phyloP scores from a whole-genome alignment of 2,888 invertebrate species.

The Erpobdella octoculata region DNA sequence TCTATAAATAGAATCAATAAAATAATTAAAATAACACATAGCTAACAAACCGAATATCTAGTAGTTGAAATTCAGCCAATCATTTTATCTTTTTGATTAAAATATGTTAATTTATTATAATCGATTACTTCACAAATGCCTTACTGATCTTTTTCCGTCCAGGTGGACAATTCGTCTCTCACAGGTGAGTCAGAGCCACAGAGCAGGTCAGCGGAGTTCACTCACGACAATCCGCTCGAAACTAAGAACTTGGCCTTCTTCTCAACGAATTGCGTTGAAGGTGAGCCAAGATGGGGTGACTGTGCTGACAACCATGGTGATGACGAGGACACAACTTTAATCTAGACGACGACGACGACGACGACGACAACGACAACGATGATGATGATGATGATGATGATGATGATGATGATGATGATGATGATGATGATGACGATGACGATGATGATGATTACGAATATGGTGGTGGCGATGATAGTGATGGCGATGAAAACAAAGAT shows the following conservation, averaged over 20 bases:
- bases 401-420: conserved; percentile 12
- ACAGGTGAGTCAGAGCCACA: conserved; percentile 72
- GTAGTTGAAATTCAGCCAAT: background rate
- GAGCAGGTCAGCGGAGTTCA: conserved; percentile 60
- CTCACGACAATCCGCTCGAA: conserved; percentile 66
- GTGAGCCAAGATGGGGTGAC: conserved; percentile 45
- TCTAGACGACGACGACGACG: too few species aligned
- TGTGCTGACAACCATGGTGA: background rate
- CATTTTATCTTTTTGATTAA: too few species aligned
- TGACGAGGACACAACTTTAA: background rate
- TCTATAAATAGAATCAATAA: too few species aligned
- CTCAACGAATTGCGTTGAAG: conserved; percentile 71
- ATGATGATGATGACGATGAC: conserved; percentile 29
- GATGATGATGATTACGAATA: conserved; percentile 7
- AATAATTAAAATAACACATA: background rate
- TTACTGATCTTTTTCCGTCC: conserved; percentile 19
- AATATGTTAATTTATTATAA: too few species aligned
- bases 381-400: background rate
- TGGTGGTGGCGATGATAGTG: too few species aligned
- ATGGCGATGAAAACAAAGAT: too few species aligned
- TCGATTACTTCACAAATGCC: background rate
- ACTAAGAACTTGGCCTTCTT: conserved; percentile 73
- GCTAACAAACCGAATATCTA: background rate
- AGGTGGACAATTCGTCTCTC: conserved; percentile 63
- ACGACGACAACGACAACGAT: too few species aligned